Percentiles rank a stretch among this genome's conserved stretches.
These are phyloP conservation scores for Augochlora pura DNA, from an alignment of 1,140 invertebrate genomes.

Conservation along the genomic window DNA sequence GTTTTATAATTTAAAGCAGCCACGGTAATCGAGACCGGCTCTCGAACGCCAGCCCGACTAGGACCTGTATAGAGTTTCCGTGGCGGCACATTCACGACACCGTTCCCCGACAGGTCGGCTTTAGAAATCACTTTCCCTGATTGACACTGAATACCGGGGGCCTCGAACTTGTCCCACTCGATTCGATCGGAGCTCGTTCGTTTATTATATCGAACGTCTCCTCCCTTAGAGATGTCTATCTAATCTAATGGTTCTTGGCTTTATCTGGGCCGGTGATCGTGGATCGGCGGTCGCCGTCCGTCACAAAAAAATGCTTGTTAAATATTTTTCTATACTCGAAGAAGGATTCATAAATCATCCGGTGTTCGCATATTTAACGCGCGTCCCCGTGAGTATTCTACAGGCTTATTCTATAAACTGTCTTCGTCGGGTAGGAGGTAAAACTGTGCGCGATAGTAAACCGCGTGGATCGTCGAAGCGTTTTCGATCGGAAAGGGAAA, in stretches of 20 bases:
- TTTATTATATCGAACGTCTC: conserved; percentile 55
- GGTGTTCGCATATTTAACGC: too few species aligned
- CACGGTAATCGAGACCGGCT: conserved; percentile 54
- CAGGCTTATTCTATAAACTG: too few species aligned
- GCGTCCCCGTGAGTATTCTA: too few species aligned
- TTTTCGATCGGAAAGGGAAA: too few species aligned
- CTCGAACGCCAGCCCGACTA: not conserved
- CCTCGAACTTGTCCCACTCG: conserved; percentile 58
- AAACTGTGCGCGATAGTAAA: too few species aligned
- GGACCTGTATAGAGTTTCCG: conserved; percentile 28
- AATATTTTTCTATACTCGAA: too few species aligned
- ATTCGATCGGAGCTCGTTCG: conserved; percentile 48
- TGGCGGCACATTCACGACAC: conserved; percentile 40
- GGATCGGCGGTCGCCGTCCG: not conserved
- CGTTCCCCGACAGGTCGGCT: conserved; percentile 15
- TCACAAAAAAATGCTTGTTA: too few species aligned
- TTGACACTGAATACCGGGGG: conserved; percentile 69
- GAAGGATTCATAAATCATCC: too few species aligned
- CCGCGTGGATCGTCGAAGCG: too few species aligned
- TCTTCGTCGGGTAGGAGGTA: too few species aligned
- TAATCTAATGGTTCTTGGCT: conserved; percentile 42
- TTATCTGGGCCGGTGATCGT: conserved; percentile 54
- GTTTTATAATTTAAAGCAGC: conserved; percentile 71
- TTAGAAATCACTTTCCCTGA: conserved; percentile 74
- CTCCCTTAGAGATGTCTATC: conserved; percentile 56